Evolutionary conservation across 2,113 vertebrate genomes (phyloP).

Genomic region (Tretioscincus oriximinensis): DNA sequence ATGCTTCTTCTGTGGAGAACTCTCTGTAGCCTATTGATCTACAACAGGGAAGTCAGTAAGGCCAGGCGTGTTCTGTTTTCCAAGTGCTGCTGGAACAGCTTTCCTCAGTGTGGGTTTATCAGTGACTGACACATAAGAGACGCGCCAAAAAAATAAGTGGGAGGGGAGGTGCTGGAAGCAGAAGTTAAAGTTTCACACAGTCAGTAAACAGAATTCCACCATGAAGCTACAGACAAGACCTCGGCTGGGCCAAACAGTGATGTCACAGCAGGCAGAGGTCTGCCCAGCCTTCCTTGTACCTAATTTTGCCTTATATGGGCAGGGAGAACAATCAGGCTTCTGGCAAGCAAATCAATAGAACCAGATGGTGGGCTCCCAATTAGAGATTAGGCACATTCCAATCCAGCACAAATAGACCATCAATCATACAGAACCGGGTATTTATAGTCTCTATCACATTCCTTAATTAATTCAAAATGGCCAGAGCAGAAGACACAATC

Average conservation of each 20-base stretch:
- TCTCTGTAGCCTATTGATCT: conserved; percentile 2
- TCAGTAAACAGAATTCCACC: conserved; percentile 34
- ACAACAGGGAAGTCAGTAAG: background rate
- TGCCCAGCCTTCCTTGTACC: conserved; percentile 61
- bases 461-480: conserved; percentile 71
- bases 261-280: conserved; percentile 27
- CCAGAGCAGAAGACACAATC: conserved; percentile 59
- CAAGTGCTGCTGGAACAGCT: background rate
- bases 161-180: conserved; percentile 3
- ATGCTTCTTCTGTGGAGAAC: background rate
- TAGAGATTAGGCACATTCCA: conserved; percentile 75
- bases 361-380: conserved; percentile 78
- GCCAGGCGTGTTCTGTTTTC: conserved; percentile 2
- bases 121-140: conserved; percentile 26
- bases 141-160: background rate
- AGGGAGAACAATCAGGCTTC: conserved; percentile 64
- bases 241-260: conserved; percentile 12
- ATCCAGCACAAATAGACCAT: conserved; percentile 75
- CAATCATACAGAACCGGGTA: conserved; percentile 69
- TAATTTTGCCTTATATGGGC: conserved; percentile 82
- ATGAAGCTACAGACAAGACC: conserved; percentile 20
- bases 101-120: conserved; percentile 14
- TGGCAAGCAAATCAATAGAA: conserved; percentile 71
- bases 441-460: conserved; percentile 76
- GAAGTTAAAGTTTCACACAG: conserved; percentile 32